Evolutionary conservation across 2,113 vertebrate species (phyloP), one percentile per base, ranked within the genome.

Genomic region (Polypterus senegalus): DNA sequence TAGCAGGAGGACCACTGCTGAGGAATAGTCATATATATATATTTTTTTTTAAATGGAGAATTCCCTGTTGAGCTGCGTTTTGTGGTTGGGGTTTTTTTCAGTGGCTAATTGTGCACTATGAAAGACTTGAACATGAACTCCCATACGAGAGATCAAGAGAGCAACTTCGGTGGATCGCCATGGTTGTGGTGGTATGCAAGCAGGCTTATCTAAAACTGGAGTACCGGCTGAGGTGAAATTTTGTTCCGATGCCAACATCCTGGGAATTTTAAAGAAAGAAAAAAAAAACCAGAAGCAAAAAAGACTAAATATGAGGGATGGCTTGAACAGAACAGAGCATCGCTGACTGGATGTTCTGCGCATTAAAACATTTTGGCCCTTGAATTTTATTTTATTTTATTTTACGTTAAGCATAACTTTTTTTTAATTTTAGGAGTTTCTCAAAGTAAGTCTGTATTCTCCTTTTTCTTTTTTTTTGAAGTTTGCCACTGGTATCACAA

Each of bases 21-120:
- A 58, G 56, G 56, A 45, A 45, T 27, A 27, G 27, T 61, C 9
- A 52, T 66, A 52, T 59, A 61, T 60, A 46, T 65, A 55, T 60
- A 74, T 78, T 78, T 77, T 76, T 84, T 79, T 76, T 78, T 68
- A 73, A 66, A 73, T 75, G 77, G 81, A 79, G 75, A 82, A 78
- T 75, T 71, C 72, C 81, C 27, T 77, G 75, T 74, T 77, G 72
- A 70, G 67, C 77, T 77, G 83, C 77, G 81, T 76, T 81, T 81
- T 71, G 73, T 73, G 75, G 76, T 73, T 77, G 68, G 74, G 77
- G 76, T 71, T 71, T 72, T 72, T 27, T 27, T 27, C 27, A 67
- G 71, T 76, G 68, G 76, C 5, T 66, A 75, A 75, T 81, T 83
- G 76, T 80, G 81, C 69, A 9, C 81, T 74, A 77, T 74, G 63